Conservation (phyloP, 2,797 vertebrate genomes). For the Syndactyla subalaris region DNA sequence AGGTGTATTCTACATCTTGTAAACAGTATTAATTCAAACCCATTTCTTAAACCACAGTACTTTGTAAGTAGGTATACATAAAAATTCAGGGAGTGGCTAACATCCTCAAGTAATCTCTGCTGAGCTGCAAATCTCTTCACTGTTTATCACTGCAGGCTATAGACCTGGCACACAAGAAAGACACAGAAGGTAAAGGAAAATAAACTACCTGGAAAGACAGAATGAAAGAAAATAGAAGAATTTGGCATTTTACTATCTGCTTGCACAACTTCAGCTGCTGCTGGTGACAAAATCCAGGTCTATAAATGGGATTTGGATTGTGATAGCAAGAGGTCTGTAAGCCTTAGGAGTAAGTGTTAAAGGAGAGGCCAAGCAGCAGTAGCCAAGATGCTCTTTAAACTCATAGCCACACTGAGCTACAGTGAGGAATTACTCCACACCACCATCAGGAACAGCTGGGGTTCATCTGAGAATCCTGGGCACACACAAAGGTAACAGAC, state of each 20-base stretch:
- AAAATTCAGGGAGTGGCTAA: neutral
- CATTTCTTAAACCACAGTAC: neutral
- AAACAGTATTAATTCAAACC: neutral
- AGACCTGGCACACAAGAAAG: neutral
- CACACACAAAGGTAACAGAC: conserved; percentile 44
- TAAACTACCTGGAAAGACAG: neutral
- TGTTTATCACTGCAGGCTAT: neutral
- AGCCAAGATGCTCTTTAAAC: neutral
- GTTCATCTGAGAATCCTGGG: neutral
- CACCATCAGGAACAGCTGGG: neutral
- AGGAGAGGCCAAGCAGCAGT: neutral
- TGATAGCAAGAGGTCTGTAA: neutral
- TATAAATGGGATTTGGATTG: neutral
- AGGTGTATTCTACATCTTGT: neutral
- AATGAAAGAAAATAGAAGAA: neutral
- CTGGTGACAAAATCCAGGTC: neutral
- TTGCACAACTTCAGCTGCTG: neutral
- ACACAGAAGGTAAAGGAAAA: neutral
- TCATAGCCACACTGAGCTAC: neutral
- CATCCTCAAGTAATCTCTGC: neutral
- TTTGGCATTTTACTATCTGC: neutral
- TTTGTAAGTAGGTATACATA: neutral
- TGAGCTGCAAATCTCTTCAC: neutral
- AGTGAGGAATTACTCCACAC: neutral
- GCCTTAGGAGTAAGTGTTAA: neutral